Evolutionary conservation across 30 jellyfish, hydroid and myxozoan species (phyloP).

Genomic region (Morbakka virulenta): DNA sequence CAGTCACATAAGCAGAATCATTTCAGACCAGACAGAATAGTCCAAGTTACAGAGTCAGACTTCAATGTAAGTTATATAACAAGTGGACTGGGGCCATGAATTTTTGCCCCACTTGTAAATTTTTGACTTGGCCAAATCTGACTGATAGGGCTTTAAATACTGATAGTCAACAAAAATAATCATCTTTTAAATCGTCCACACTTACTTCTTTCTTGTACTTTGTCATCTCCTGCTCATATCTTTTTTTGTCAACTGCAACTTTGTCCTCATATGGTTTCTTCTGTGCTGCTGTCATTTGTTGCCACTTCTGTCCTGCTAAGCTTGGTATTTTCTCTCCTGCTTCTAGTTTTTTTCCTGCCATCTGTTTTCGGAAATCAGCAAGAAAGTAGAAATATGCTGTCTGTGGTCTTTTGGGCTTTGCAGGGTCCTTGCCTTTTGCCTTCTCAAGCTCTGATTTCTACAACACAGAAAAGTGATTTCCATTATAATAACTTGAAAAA

Average conservation of each 20-base stretch:
- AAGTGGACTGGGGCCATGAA: too few relatives aligned
- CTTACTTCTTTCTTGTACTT: constrained; percentile 66
- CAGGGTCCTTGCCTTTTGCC: constrained; percentile 90
- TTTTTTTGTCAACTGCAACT: constrained; percentile 69
- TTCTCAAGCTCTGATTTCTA: constrained; percentile 79
- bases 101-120: too few relatives aligned
- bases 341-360: constrained; percentile 40
- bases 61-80: too few relatives aligned
- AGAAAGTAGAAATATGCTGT: constrained; percentile 91
- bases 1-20: too few relatives aligned
- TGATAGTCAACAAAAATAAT: too few relatives aligned
- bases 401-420: constrained; percentile 94
- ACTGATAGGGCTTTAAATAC: too few relatives aligned
- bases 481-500: neutral
- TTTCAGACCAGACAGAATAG: too few relatives aligned
- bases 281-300: constrained; percentile 68
- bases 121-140: too few relatives aligned
- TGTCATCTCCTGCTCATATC: constrained; percentile 71
- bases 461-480: neutral
- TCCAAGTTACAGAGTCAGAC: too few relatives aligned
- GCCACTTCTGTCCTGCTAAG: constrained; percentile 91
- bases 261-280: constrained; percentile 71
- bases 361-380: constrained; percentile 83
- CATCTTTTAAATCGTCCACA: too few relatives aligned
- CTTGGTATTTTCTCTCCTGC: constrained; percentile 85